Conservation (phyloP, 1,140 invertebrate species). For the Temnothorax longispinosus region DNA sequence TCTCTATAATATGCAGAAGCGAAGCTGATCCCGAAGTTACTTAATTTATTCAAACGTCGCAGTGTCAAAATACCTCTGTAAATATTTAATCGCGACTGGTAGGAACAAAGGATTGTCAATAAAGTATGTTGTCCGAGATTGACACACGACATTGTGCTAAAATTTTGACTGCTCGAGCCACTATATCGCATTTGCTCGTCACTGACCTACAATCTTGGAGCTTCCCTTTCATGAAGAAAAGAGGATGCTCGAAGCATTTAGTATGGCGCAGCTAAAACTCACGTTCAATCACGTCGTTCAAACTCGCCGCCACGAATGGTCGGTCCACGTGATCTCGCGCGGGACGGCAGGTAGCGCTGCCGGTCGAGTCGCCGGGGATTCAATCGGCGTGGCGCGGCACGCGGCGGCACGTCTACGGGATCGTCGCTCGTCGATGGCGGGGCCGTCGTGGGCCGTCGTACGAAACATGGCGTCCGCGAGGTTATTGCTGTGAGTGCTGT, state of each 20-base stretch:
- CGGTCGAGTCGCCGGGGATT: not conserved
- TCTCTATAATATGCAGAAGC: conserved; percentile 97
- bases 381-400: not conserved
- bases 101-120: not conserved
- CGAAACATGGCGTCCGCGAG: conserved; percentile 81
- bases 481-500: conserved; percentile 79
- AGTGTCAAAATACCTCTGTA: not conserved
- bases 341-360: not conserved
- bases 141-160: not conserved
- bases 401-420: not conserved
- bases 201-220: too few species aligned
- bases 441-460: conserved; percentile 78
- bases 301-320: not conserved
- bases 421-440: conserved; percentile 25
- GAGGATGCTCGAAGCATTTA: too few species aligned
- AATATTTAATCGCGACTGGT: not conserved
- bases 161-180: not conserved
- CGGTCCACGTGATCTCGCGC: not conserved
- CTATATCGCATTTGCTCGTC: too few species aligned
- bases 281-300: not conserved
- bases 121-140: conserved; percentile 19
- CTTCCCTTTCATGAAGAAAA: too few species aligned
- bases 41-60: not conserved
- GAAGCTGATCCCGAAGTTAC: conserved; percentile 86
- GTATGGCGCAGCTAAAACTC: too few species aligned